A percentile compares a stretch with the other conserved stretches of the same genome.
These are phyloP conservation scores for Chrysemys picta DNA, from an alignment of 2,113 vertebrate species.

Conservation along the genomic window DNA sequence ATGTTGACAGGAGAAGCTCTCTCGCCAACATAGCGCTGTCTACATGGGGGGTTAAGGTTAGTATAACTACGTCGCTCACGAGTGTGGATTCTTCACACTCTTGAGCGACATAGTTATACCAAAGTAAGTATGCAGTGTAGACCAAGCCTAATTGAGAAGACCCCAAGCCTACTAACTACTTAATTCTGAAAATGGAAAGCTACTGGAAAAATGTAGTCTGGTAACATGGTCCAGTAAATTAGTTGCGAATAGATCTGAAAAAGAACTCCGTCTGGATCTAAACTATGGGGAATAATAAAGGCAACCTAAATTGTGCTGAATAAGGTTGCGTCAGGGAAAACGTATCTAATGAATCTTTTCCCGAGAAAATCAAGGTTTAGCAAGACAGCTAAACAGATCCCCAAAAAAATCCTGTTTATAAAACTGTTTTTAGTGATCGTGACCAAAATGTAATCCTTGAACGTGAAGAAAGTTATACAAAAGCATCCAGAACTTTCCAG, in stretches of 20 bases:
- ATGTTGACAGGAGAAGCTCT: background rate
- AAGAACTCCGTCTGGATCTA: background rate
- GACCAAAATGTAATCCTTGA: background rate
- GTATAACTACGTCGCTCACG: too few relatives aligned
- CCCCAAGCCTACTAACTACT: background rate
- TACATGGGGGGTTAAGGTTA: too few relatives aligned
- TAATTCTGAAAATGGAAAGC: background rate
- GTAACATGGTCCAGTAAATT: background rate
- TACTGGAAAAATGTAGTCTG: background rate
- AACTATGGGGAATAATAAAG: background rate
- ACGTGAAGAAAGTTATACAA: background rate
- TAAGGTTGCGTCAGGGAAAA: background rate
- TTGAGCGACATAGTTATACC: background rate
- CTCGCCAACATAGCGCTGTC: too few relatives aligned
- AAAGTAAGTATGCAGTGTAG: background rate
- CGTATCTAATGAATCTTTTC: background rate
- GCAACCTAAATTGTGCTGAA: background rate
- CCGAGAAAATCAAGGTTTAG: background rate
- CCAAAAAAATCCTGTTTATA: background rate
- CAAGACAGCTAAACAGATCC: background rate
- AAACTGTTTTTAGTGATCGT: background rate
- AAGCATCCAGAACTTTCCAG: background rate
- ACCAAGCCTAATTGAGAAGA: background rate
- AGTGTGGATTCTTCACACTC: too few relatives aligned
- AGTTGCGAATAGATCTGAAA: background rate